These are phyloP conservation scores for Neodiprion lecontei DNA, from an alignment of 1,140 invertebrate species.

Conservation along the genomic window DNA sequence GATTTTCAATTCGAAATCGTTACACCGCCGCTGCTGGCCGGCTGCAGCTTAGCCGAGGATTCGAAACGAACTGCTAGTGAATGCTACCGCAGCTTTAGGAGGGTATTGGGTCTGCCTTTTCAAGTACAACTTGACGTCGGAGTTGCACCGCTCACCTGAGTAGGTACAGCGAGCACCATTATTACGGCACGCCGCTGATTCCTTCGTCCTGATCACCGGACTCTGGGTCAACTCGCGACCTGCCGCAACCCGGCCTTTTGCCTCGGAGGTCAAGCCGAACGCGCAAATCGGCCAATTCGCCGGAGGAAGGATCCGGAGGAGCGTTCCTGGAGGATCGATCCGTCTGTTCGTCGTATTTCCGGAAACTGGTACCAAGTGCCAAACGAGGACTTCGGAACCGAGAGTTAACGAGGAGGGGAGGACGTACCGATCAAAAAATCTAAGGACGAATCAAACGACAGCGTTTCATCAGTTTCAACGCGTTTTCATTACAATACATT, in stretches of 20 bases:
- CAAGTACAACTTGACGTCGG: neutral
- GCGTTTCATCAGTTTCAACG: no score
- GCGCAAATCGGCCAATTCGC: no score
- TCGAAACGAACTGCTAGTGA: conserved; percentile 3
- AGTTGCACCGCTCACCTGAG: no score
- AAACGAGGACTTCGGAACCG: no score
- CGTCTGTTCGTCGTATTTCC: neutral
- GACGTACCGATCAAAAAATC: no score
- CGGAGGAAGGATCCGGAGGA: neutral
- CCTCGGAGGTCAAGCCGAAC: neutral
- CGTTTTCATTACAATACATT: no score
- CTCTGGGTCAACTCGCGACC: conserved; percentile 53
- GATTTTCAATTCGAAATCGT: neutral
- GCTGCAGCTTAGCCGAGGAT: neutral
- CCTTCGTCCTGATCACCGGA: conserved; percentile 20
- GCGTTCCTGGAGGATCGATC: neutral
- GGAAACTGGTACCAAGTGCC: neutral
- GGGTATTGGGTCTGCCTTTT: conserved; percentile 4
- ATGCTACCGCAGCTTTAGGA: neutral
- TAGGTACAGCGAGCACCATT: neutral
- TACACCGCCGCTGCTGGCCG: neutral
- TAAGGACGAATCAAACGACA: no score
- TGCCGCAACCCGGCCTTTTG: conserved; percentile 35
- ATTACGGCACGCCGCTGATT: neutral
- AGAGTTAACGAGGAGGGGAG: no score